Evolutionary conservation across 2,113 vertebrate species (phyloP).

Genomic region (Acanthisitta chloris): DNA sequence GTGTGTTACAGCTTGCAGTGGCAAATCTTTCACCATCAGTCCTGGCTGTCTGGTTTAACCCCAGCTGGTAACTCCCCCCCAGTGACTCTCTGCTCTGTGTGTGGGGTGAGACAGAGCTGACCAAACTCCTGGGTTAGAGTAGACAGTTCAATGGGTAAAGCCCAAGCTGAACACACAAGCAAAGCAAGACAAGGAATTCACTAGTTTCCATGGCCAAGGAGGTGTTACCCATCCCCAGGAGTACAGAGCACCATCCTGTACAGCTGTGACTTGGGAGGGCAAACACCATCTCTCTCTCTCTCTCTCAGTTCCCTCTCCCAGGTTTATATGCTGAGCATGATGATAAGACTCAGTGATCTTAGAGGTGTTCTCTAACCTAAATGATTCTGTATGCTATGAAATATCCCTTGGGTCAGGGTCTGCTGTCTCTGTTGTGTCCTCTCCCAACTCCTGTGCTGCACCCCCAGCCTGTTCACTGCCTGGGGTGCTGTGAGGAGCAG

Average conservation of each 20-base stretch:
- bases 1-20: not conserved
- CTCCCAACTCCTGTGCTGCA: not conserved
- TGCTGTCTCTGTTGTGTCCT: not conserved
- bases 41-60: not conserved
- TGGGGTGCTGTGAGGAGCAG: not conserved
- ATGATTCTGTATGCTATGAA: not conserved
- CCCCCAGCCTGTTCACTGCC: accelerated
- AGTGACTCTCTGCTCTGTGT: accelerated
- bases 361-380: not conserved
- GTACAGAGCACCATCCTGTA: not conserved
- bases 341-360: not conserved
- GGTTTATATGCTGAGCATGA: not conserved
- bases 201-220: not conserved
- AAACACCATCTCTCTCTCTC: not conserved
- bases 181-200: not conserved
- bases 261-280: not conserved
- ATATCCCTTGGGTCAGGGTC: too few relatives aligned
- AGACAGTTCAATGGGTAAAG: not conserved
- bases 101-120: not conserved
- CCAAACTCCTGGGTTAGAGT: not conserved
- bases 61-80: not conserved
- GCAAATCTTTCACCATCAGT: not conserved
- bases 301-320: accelerated
- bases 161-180: not conserved
- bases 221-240: not conserved